Evolutionary conservation across 2,888 invertebrate species (phyloP), one percentile per base, ranked within the genome.

Genomic region (Bhutanitis thaidina): DNA sequence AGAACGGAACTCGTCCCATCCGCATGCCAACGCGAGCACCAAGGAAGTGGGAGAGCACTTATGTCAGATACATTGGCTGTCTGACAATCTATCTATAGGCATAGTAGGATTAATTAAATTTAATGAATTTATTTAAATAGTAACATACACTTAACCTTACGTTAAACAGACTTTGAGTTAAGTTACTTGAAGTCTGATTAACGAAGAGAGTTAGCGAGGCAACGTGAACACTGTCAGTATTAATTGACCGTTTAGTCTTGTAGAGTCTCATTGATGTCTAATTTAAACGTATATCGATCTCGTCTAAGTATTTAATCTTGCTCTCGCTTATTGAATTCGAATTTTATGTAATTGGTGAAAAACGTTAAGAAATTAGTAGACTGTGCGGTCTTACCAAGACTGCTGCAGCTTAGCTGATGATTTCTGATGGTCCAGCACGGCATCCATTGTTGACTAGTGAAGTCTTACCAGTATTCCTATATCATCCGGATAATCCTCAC

Each of bases 401-500:
- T 20, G 35, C 20, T 40, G 20, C 5, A 5, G 14, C 16, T 12
- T 12, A 12, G 27, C 0, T 35, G 49, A 15, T 12, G 38, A 16
- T 35, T 30, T 13, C 5, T 5, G 32, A 12, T 7, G 7, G 13
- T 9, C 7, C 1, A 16, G 13, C n/a, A 13, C 27, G 16, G 43
- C 53, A 56, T 56, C 53, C 58, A 59, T 57, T 49, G 35, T 40
- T 34, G 45, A 44, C 16, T 39, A n/a, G 12, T 47, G 30, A 10
- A 32, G 25, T 29, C 37, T 39, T 56, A 67, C 67, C 61, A 53
- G 66, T 61, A 62, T 65, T 70, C 68, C 75, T 75, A 71, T 74
- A 75, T 74, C 74, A 79, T 74, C 70, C 73, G 66, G 71, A 71
- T 64, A 56, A 60, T 59, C 52, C 30, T 49, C 63, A 67, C 73